Evolutionary conservation across 2,113 vertebrate species (phyloP), one percentile per base, ranked within the genome.

Genomic region (Callipepla californica): DNA sequence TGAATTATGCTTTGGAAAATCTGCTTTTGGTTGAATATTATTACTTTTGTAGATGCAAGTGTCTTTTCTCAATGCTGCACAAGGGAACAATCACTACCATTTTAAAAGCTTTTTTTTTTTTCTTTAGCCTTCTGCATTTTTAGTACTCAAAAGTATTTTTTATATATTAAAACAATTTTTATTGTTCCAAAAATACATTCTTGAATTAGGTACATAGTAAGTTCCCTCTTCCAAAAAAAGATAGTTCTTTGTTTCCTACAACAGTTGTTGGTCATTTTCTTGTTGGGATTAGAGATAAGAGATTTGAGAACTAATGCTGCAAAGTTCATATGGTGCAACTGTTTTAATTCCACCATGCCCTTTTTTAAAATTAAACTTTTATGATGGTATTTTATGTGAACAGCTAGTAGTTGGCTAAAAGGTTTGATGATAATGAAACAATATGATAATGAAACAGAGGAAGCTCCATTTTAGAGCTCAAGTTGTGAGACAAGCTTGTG

Each of bases 101-200:
- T 94, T 96, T 51, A 80, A 89, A 91, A 87, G 36, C 36, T 47
- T 9, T 59, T 85, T 82, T 85, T 82, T 93, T 45, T 68, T 80
- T 67, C 63, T 87, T 92, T 92, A 67, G 67, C 65, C 28, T 66
- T 89, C 74, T 93, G 69, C 58, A 87, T 87, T 87, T 86, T 55
- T 91, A 82, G 78, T 59, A 36, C 34, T 69, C 53, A 93, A 62
- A 95, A 91, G 87, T 73, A 87, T 38, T 77, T 40, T 40, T 40
- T 40, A 40, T 40, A 13, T 40, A 12, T 40, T 40, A 40, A 40
- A 40, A 40, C 48, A 21, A 6, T 48, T 94, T 75, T 94, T 87
- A 57, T 90, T 95, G 85, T 80, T 85, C 91, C 4, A 2, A 87
- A 95, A 92, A 92, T 89, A 80, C 9, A 34, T 67, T 75, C 68